Percentiles rank a stretch among this genome's conserved stretches.
These are phyloP conservation scores for Agraylea sexmaculata DNA, from an alignment of 1,140 invertebrate species.

Conservation along the genomic window DNA sequence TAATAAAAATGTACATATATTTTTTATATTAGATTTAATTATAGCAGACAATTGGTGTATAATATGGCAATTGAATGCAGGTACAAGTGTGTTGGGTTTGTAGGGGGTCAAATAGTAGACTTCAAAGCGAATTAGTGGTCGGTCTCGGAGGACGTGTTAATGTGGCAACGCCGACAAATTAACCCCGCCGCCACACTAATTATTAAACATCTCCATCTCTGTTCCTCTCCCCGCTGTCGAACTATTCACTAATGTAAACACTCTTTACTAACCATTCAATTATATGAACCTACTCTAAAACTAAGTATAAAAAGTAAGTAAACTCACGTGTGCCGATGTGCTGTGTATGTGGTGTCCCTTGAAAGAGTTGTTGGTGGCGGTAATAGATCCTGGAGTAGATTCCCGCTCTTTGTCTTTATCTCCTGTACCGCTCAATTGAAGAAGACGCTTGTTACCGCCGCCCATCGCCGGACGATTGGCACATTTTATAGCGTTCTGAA, in stretches of 20 bases:
- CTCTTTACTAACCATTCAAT: too few species aligned
- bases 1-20: too few species aligned
- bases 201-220: too few species aligned
- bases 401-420: constrained; percentile 5
- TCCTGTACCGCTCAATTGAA: constrained; percentile 9
- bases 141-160: too few species aligned
- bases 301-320: constrained; percentile 1
- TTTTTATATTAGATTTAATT: too few species aligned
- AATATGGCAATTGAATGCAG: too few species aligned
- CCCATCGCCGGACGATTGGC: constrained; percentile 15
- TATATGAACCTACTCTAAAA: not conserved
- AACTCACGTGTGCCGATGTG: constrained; percentile 19
- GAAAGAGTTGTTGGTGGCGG: constrained; percentile 7
- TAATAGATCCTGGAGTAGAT: constrained; percentile 4
- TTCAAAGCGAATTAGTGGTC: too few species aligned
- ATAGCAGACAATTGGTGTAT: too few species aligned
- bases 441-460: constrained; percentile 14
- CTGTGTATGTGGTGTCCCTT: constrained; percentile 19
- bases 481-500: constrained; percentile 22
- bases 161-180: too few species aligned
- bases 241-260: too few species aligned
- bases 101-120: not conserved
- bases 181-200: too few species aligned
- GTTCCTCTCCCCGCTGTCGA: too few species aligned
- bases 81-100: not conserved